A percentile compares a stretch with the other conserved stretches of the same genome.
phyloP scores from a whole-genome alignment of 2,797 vertebrate species.

The Myotis findleyi region DNA sequence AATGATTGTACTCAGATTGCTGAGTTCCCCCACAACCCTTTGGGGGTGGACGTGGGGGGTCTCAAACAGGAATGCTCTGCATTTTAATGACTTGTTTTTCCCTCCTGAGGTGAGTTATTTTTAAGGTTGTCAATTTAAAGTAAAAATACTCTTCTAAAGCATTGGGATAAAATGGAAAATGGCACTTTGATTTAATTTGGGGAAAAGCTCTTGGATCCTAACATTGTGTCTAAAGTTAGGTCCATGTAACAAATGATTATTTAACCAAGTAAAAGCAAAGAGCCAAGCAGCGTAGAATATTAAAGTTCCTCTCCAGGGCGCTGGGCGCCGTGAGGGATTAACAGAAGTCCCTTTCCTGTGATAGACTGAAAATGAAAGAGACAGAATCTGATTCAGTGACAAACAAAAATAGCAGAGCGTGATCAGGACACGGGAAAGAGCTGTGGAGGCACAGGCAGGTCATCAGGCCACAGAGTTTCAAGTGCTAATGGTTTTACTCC shows the following conservation, averaged over 20 bases:
- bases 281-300: constrained; percentile 1
- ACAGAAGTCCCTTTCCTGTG: constrained; percentile 58
- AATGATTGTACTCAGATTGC: not conserved
- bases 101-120: constrained; percentile 40
- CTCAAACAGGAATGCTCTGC: not conserved
- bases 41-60: not conserved
- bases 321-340: constrained; percentile 61
- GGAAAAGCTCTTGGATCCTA: not conserved
- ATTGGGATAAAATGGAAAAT: constrained; percentile 22
- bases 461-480: constrained; percentile 66
- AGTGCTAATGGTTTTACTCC: constrained; percentile 65
- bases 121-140: constrained; percentile 67
- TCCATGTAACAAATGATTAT: not conserved
- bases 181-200: constrained; percentile 55
- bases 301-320: constrained; percentile 70
- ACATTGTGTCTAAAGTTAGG: not conserved
- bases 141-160: constrained; percentile 38
- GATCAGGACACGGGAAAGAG: constrained; percentile 70
- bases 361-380: constrained; percentile 69
- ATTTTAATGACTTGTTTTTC: constrained; percentile 57
- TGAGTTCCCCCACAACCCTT: not conserved
- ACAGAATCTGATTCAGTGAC: constrained; percentile 61
- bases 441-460: constrained; percentile 63
- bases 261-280: constrained; percentile 27
- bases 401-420: constrained; percentile 78